phyloP scores from a whole-genome alignment of 1,140 invertebrate genomes.

The Trialeurodes vaporariorum region DNA sequence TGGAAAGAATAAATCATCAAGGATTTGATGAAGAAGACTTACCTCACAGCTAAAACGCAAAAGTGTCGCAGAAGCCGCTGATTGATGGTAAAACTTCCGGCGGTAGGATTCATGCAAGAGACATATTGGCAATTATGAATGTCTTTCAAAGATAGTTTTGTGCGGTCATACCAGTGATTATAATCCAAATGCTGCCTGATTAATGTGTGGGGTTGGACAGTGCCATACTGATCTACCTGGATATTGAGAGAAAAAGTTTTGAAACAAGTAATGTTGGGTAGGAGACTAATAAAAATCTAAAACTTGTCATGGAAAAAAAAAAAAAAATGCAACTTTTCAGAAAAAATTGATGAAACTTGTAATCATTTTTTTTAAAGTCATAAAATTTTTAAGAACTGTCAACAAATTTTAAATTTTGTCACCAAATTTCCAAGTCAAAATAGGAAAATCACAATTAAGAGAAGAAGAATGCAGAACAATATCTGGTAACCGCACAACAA shows the following conservation, averaged over 20 bases:
- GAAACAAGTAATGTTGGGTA: neutral
- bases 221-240: constrained; percentile 77
- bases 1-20: too few relatives aligned
- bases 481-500: too few relatives aligned
- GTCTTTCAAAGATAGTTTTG: constrained; percentile 82
- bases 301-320: constrained; percentile 13
- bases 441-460: too few relatives aligned
- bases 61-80: constrained; percentile 88
- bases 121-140: constrained; percentile 96
- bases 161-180: constrained; percentile 88
- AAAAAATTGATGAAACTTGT: too few relatives aligned
- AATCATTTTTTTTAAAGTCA: too few relatives aligned
- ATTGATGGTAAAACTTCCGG: constrained; percentile 93
- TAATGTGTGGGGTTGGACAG: constrained; percentile 89
- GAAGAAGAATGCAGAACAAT: too few relatives aligned
- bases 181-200: constrained; percentile 93
- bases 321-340: neutral
- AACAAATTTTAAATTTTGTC: neutral
- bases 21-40: constrained; percentile 1
- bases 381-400: neutral
- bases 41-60: constrained; percentile 74
- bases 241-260: constrained; percentile 7
- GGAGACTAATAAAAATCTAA: too few relatives aligned
- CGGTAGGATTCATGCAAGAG: constrained; percentile 94
- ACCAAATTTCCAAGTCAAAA: too few relatives aligned